A percentile compares a stretch with the other conserved stretches of the same genome.
These are phyloP conservation scores for Zaprionus obscuricornis DNA, from an alignment of 2,888 invertebrate genomes.

Conservation along the genomic window DNA sequence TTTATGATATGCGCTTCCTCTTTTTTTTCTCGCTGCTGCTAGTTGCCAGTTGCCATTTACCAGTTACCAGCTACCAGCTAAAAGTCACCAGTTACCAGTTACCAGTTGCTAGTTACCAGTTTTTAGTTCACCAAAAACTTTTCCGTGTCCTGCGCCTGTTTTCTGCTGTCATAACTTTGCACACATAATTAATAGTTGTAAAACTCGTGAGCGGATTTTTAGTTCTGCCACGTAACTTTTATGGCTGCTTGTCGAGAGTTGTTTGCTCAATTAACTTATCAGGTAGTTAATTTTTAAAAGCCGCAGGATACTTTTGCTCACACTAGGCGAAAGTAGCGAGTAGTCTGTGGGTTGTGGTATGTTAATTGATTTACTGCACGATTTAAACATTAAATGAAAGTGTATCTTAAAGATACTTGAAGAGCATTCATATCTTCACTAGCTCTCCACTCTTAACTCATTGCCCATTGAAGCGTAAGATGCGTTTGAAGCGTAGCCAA, in stretches of 20 bases:
- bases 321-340: slow-evolving; percentile 8
- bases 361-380: slow-evolving; percentile 71
- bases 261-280: slow-evolving; percentile 82
- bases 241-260: slow-evolving; percentile 53
- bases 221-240: slow-evolving; percentile 65
- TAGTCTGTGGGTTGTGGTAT: slow-evolving; percentile 21
- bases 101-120: slow-evolving; percentile 55
- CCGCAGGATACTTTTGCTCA: slow-evolving; percentile 56
- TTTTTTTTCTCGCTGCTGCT: slow-evolving; percentile 38
- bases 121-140: slow-evolving; percentile 52
- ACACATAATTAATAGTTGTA: slow-evolving; percentile 81
- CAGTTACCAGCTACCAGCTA: slow-evolving; percentile 45
- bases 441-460: neutral
- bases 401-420: slow-evolving; percentile 27
- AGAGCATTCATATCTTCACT: too few relatives aligned
- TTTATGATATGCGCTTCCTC: slow-evolving; percentile 75
- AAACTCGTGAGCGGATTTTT: slow-evolving; percentile 62
- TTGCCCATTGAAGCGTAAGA: slow-evolving; percentile 37
- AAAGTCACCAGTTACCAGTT: slow-evolving; percentile 49
- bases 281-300: slow-evolving; percentile 81
- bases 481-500: slow-evolving; percentile 53
- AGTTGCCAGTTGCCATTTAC: slow-evolving; percentile 53
- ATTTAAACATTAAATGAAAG: neutral
- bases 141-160: slow-evolving; percentile 68
- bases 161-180: slow-evolving; percentile 81